A percentile compares a stretch with the other conserved stretches of the same genome.
phyloP scores from a whole-genome alignment of 2,888 invertebrate genomes.

The Aphodius sticticus region DNA sequence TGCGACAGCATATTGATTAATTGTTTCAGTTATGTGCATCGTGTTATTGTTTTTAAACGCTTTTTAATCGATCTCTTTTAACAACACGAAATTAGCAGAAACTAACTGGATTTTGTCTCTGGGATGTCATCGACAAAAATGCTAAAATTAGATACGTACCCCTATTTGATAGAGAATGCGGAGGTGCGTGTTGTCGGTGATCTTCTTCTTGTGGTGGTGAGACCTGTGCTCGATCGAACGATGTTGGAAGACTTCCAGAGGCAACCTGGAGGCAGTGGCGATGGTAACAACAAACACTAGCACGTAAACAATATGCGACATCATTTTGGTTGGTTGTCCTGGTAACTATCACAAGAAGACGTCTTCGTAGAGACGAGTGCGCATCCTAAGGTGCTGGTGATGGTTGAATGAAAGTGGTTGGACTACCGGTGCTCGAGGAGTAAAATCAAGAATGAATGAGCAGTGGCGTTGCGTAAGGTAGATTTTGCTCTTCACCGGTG shows the following conservation, averaged over 20 bases:
- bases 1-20: neutral
- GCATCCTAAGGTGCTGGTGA: neutral
- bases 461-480: conserved; percentile 50
- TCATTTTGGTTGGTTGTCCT: conserved; percentile 20
- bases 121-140: neutral
- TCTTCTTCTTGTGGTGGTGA: conserved; percentile 62
- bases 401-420: neutral
- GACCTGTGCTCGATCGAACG: conserved; percentile 50
- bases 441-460: conserved; percentile 46
- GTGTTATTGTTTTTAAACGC: neutral
- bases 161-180: conserved; percentile 78
- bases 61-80: too few species aligned
- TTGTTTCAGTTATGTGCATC: neutral
- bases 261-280: conserved; percentile 54
- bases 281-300: conserved; percentile 45
- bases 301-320: conserved; percentile 43
- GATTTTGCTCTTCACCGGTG: conserved; percentile 52
- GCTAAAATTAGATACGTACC: conserved; percentile 63
- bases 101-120: neutral
- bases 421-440: neutral
- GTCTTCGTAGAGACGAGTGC: neutral
- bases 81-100: too few species aligned
- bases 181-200: conserved; percentile 63
- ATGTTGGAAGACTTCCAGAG: conserved; percentile 65
- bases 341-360: neutral